A percentile compares a stretch with the other conserved stretches of the same genome.
These are phyloP conservation scores for Andrena bicolor DNA, from an alignment of 2,888 invertebrate species.

Conservation along the genomic window DNA sequence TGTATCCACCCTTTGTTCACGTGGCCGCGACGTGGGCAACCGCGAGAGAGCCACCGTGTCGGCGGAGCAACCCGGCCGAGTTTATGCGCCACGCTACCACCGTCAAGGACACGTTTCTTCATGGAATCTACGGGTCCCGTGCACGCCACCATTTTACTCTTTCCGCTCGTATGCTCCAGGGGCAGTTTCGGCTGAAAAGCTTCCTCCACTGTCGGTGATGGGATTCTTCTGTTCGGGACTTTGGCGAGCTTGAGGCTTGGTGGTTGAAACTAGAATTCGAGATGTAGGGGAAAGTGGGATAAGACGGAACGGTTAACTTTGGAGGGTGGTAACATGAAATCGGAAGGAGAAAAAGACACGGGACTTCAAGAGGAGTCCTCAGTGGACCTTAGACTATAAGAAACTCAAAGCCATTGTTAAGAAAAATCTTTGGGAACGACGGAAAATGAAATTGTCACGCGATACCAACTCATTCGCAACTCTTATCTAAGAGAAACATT, in stretches of 20 bases:
- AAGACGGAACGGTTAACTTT: too few relatives aligned
- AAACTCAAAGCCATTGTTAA: too few relatives aligned
- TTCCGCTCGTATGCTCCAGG: neutral
- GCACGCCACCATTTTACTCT: slow-evolving; percentile 38
- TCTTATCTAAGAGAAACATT: too few relatives aligned
- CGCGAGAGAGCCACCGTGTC: slow-evolving; percentile 61
- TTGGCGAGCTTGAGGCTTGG: neutral
- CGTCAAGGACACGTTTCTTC: slow-evolving; percentile 51
- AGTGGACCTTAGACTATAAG: too few relatives aligned
- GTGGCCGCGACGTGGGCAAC: slow-evolving; percentile 60
- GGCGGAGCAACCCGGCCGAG: slow-evolving; percentile 33
- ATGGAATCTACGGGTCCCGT: slow-evolving; percentile 51
- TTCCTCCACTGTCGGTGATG: neutral
- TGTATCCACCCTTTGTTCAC: slow-evolving; percentile 67
- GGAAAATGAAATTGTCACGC: too few relatives aligned
- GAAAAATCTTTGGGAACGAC: too few relatives aligned
- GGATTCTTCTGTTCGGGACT: neutral
- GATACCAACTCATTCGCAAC: too few relatives aligned
- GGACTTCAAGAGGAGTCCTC: too few relatives aligned
- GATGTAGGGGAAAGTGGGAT: too few relatives aligned
- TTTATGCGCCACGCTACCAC: slow-evolving; percentile 54
- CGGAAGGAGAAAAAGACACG: too few relatives aligned
- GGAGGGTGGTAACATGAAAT: too few relatives aligned
- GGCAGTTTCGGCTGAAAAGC: neutral
- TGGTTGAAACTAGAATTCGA: too few relatives aligned